Conservation (phyloP, 23 tunicate species). For the Ciona savignyi region DNA sequence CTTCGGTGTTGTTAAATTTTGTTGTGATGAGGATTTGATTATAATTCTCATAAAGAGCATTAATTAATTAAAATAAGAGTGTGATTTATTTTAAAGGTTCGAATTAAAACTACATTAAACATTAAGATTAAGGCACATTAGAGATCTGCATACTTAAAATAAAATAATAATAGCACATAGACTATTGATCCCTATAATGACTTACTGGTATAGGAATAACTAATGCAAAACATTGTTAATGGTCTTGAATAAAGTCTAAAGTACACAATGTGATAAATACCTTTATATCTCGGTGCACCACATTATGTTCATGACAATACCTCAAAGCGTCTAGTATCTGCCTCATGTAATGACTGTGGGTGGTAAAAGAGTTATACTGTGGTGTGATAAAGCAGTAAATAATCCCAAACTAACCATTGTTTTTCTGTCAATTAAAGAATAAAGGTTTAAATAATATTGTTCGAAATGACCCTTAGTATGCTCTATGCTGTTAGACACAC, state of each 20-base stretch:
- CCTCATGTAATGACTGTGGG: constrained; percentile 88
- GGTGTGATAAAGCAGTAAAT: no score
- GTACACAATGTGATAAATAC: constrained; percentile 16
- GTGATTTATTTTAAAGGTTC: neutral
- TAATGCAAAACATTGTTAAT: neutral
- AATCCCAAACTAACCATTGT: no score
- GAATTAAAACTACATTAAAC: neutral
- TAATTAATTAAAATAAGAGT: neutral
- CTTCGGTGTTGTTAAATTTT: no score
- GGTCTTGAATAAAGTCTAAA: neutral
- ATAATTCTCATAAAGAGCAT: neutral
- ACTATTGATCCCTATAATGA: no score
- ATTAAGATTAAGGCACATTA: neutral
- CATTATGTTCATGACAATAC: constrained; percentile 87
- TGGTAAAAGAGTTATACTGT: no score
- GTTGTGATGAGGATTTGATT: no score
- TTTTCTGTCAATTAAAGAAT: no score
- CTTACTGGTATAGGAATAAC: neutral
- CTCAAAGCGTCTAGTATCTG: constrained; percentile 88
- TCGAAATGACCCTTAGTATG: no score
- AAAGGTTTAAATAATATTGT: no score
- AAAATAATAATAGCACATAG: no score
- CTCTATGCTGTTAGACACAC: no score
- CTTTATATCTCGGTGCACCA: constrained; percentile 89
- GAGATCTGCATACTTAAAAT: no score